Percentiles rank a stretch among this genome's conserved stretches.
Conservation (phyloP, 1,140 invertebrate species). For the Macrotrachela quadricornifera region DNA sequence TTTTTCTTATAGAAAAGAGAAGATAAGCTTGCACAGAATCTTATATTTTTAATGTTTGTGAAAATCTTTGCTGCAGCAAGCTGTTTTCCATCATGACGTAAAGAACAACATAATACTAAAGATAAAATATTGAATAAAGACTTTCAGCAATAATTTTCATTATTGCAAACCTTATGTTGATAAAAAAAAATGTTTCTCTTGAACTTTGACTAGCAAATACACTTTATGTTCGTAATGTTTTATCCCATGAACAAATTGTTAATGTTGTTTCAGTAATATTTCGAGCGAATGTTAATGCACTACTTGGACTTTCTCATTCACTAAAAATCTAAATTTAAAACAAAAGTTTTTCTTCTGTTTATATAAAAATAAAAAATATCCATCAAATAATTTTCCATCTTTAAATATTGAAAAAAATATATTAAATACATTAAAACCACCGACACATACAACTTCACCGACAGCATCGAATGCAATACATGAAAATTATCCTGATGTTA, state of each 20-base stretch:
- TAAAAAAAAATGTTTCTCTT: constrained; percentile 59
- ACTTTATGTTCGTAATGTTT: constrained; percentile 73
- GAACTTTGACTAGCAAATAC: constrained; percentile 52
- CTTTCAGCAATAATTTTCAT: constrained; percentile 1
- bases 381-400: constrained; percentile 54
- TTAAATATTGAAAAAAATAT: constrained; percentile 86
- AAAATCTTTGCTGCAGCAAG: too few relatives aligned
- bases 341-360: too few relatives aligned
- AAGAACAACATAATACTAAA: constrained; percentile 10
- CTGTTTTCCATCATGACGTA: constrained; percentile 56
- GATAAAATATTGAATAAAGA: constrained; percentile 5
- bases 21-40: too few relatives aligned
- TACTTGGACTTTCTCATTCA: constrained; percentile 75
- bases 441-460: constrained; percentile 73
- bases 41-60: too few relatives aligned
- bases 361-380: constrained; percentile 19
- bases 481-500: constrained; percentile 69
- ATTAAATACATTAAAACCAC: constrained; percentile 74
- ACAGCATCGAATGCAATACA: constrained; percentile 65
- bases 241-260: constrained; percentile 77
- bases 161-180: constrained; percentile 45
- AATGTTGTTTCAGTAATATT: constrained; percentile 41
- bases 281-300: constrained; percentile 56
- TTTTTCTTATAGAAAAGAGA: too few relatives aligned
- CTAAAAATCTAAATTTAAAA: constrained; percentile 43